Evolutionary conservation across 2,888 invertebrate species (phyloP).

Genomic region (Caenorhabditis afra): DNA sequence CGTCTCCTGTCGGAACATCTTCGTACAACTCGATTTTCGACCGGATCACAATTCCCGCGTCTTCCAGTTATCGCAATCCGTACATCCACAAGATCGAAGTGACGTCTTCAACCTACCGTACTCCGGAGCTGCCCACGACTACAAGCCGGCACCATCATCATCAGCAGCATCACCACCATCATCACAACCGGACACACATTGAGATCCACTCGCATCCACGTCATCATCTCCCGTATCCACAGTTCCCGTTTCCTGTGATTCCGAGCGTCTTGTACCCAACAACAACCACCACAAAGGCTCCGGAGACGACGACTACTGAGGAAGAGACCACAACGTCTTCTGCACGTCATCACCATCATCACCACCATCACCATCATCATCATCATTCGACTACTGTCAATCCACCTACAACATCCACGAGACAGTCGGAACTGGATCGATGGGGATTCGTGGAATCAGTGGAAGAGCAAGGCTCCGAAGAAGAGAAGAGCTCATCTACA

Average conservation of each 20-base stretch:
- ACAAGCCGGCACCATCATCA: slow-evolving; percentile 17
- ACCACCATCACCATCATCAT: slow-evolving; percentile 43
- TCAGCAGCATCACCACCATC: slow-evolving; percentile 44
- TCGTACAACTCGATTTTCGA: slow-evolving; percentile 35
- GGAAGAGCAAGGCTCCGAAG: slow-evolving; percentile 30
- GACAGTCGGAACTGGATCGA: slow-evolving; percentile 38
- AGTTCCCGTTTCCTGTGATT: slow-evolving; percentile 7
- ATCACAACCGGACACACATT: slow-evolving; percentile 51
- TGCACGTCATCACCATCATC: slow-evolving; percentile 19
- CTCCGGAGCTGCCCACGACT: slow-evolving; percentile 15
- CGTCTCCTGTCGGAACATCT: too few species aligned
- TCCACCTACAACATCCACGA: slow-evolving; percentile 37
- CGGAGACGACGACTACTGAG: slow-evolving; percentile 3
- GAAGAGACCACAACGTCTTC: slow-evolving; percentile 14
- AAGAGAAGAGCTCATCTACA: slow-evolving; percentile 14
- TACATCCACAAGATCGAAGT: slow-evolving; percentile 38
- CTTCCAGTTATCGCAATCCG: slow-evolving; percentile 38
- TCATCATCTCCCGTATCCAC: slow-evolving; percentile 39
- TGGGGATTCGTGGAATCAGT: slow-evolving; percentile 39
- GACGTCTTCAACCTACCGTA: slow-evolving; percentile 47
- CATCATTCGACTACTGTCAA: slow-evolving; percentile 33
- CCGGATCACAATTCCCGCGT: slow-evolving; percentile 38
- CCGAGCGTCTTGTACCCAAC: slow-evolving; percentile 16
- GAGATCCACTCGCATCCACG: slow-evolving; percentile 45
- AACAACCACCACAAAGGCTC: slow-evolving; percentile 23